Conservation (phyloP, 2,888 invertebrate species). For the Frankliniella intonsa region DNA sequence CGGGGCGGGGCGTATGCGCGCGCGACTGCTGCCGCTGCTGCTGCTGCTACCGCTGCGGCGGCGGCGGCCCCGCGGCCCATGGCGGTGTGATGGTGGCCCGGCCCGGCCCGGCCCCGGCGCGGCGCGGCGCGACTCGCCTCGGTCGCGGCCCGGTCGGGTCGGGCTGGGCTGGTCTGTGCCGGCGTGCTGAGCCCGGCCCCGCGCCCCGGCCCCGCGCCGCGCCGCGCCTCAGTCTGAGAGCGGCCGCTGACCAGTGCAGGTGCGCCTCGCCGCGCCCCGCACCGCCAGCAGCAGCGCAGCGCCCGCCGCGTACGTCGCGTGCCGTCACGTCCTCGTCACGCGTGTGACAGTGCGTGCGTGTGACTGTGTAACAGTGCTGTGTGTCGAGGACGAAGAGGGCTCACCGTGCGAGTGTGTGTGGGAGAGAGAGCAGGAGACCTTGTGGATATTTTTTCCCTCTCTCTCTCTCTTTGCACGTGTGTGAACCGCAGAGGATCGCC, state of each 20-base stretch:
- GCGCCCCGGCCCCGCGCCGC: background rate
- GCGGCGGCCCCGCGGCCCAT: too few relatives aligned
- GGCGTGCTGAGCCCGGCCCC: background rate
- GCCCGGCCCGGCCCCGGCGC: background rate
- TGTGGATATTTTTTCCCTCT: too few relatives aligned
- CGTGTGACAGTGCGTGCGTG: background rate
- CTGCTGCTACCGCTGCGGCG: too few relatives aligned
- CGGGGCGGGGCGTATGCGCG: background rate
- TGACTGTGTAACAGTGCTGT: background rate
- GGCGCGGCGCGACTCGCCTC: too few relatives aligned
- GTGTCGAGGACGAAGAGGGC: background rate
- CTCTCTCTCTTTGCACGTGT: too few relatives aligned
- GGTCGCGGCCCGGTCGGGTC: too few relatives aligned
- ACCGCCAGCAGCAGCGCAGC: background rate
- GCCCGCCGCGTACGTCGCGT: background rate
- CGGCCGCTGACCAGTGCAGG: constrained; percentile 20
- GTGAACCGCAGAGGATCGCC: too few relatives aligned
- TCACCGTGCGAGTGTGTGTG: background rate
- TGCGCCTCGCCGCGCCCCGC: background rate
- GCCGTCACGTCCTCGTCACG: background rate
- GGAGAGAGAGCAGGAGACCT: too few relatives aligned
- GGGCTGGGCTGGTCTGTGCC: too few relatives aligned
- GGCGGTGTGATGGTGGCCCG: too few relatives aligned
- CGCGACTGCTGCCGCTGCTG: too few relatives aligned
- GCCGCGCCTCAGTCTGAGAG: background rate